A percentile compares a stretch with the other conserved stretches of the same genome.
Evolutionary conservation across 1,140 invertebrate genomes (phyloP).

Genomic region (Parasteatoda tepidariorum): DNA sequence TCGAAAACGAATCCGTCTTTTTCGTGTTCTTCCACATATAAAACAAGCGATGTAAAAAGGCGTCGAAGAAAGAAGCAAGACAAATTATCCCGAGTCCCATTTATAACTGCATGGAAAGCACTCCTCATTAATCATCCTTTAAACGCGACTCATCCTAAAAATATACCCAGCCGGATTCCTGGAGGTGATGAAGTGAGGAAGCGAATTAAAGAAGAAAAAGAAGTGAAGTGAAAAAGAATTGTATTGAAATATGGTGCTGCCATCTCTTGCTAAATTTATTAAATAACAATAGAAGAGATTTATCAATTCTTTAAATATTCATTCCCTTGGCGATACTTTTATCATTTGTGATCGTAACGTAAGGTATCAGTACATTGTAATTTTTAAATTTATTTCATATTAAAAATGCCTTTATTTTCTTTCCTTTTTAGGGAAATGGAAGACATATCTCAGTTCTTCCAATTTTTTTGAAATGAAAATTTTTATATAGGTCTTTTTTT

Average conservation of each 20-base stretch:
- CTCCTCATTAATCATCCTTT: slow-evolving; percentile 55
- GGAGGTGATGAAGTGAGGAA: slow-evolving; percentile 57
- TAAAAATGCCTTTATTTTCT: too few relatives aligned
- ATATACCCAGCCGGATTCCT: slow-evolving; percentile 50
- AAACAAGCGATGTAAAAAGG: slow-evolving; percentile 10
- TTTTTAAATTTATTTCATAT: too few relatives aligned
- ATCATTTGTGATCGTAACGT: too few relatives aligned
- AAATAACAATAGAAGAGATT: too few relatives aligned
- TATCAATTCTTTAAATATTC: too few relatives aligned
- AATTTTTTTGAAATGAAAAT: too few relatives aligned
- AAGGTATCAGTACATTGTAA: too few relatives aligned
- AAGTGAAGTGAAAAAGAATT: not conserved
- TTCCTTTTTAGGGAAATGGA: too few relatives aligned
- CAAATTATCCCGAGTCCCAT: slow-evolving; percentile 50
- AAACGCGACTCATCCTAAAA: slow-evolving; percentile 55
- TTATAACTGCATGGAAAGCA: slow-evolving; percentile 53
- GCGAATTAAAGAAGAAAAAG: slow-evolving; percentile 15
- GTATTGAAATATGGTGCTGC: not conserved
- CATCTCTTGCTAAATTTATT: not conserved
- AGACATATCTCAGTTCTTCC: too few relatives aligned
- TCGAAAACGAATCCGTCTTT: slow-evolving; percentile 5
- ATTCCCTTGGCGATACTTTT: too few relatives aligned
- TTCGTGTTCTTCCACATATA: slow-evolving; percentile 7
- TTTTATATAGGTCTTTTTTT: too few relatives aligned
- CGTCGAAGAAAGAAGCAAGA: slow-evolving; percentile 44